phyloP scores from a whole-genome alignment of 1,140 invertebrate genomes.

The Anastrepha obliqua region DNA sequence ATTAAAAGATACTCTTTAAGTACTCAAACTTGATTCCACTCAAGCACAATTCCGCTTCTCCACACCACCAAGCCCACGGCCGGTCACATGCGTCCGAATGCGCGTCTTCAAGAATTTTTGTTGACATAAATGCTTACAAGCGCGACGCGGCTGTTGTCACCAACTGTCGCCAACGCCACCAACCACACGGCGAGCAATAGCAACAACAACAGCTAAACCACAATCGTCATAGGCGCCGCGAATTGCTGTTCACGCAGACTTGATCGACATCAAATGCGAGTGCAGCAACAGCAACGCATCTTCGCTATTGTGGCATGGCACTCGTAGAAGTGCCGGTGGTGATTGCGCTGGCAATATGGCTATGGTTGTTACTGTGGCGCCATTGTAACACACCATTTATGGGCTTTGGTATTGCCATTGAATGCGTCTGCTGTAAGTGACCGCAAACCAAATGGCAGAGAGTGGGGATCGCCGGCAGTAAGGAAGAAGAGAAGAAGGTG shows the following conservation, averaged over 20 bases:
- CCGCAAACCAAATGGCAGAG: neutral
- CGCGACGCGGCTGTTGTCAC: slow-evolving; percentile 32
- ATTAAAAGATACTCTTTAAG: too few relatives aligned
- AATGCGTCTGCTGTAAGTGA: slow-evolving; percentile 38
- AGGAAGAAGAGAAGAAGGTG: too few relatives aligned
- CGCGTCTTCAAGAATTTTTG: slow-evolving; percentile 31
- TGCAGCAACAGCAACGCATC: neutral
- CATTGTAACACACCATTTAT: slow-evolving; percentile 51
- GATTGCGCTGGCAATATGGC: neutral
- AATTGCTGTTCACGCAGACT: neutral
- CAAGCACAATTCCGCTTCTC: neutral
- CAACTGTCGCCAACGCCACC: slow-evolving; percentile 46
- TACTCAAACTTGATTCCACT: too few relatives aligned
- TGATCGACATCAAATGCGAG: slow-evolving; percentile 13
- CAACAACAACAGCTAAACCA: neutral
- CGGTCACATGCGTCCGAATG: neutral
- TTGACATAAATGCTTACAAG: slow-evolving; percentile 51
- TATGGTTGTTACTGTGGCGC: slow-evolving; percentile 22
- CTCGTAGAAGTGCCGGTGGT: neutral
- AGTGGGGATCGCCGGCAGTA: neutral
- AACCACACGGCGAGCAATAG: neutral
- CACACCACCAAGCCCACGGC: neutral
- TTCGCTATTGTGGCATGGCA: neutral
- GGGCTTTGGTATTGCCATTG: slow-evolving; percentile 45
- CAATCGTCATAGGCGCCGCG: slow-evolving; percentile 38